A percentile compares a stretch with the other conserved stretches of the same genome.
phyloP scores from a whole-genome alignment of 2,113 vertebrate species.

The Australoheros scitulus region DNA sequence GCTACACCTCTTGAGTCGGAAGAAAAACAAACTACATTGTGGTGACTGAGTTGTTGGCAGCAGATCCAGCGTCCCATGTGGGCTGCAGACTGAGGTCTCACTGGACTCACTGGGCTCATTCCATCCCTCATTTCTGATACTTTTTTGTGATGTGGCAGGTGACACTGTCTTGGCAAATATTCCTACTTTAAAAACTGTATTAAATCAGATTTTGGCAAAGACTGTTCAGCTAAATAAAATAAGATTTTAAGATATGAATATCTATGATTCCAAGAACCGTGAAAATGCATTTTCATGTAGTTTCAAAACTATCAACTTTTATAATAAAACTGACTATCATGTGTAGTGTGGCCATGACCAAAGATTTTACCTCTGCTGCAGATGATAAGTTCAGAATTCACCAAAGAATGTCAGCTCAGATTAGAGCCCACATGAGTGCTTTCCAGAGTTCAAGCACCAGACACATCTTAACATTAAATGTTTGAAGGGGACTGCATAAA shows the following conservation, averaged over 20 bases:
- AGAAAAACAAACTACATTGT: neutral
- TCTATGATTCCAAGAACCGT: neutral
- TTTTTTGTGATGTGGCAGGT: neutral
- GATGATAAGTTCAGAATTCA: constrained; percentile 10
- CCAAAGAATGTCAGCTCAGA: constrained; percentile 19
- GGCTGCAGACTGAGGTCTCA: neutral
- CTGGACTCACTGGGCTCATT: neutral
- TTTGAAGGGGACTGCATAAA: neutral
- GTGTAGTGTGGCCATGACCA: neutral
- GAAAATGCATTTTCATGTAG: neutral
- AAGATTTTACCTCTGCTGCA: constrained; percentile 12
- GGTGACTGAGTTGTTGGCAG: neutral
- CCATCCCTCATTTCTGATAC: neutral
- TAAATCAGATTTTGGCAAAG: neutral
- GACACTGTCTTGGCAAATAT: neutral
- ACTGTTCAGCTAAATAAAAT: neutral
- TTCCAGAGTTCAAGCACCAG: neutral
- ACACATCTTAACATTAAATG: neutral
- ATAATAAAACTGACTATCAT: neutral
- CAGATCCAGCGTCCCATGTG: neutral
- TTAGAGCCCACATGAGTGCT: constrained; percentile 6
- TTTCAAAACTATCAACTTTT: neutral
- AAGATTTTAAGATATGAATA: neutral
- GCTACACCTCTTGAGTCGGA: neutral
- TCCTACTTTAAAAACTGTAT: neutral